Evolutionary conservation across 2,113 vertebrate genomes (phyloP), one percentile per base, ranked within the genome.

Genomic region (Hoplias malabaricus): DNA sequence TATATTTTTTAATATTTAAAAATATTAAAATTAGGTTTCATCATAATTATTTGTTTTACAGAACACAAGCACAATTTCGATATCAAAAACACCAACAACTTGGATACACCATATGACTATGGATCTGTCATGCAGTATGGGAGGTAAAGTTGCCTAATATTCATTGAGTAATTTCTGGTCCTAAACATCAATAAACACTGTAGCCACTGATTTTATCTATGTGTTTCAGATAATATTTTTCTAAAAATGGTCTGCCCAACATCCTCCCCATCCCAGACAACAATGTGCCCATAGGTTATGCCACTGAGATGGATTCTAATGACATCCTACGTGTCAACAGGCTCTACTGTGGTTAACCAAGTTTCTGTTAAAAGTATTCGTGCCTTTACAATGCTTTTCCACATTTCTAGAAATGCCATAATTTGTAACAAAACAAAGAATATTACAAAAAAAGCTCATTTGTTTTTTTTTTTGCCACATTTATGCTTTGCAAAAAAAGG

Each of bases 111-210:
- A 11, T 92, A 93, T 23, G 90, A 93, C 83, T 92, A 92, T 83
- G 76, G 38, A 79, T 92, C 91, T 43, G 84, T 92, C 43, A 92
- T 92, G 90, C 90, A 92, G 54, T 92, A 92, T 75, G 61, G 31
- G 43, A 90, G 87, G 91, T 83, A 75, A 80, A 68, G 62, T 40
- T 25, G 4, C 19, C n/a, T n/a, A n/a, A n/a, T n/a, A n/a, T n/a
- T 0, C 5, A 42, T 12, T 43, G 0, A 5, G 2, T 38, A 12
- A 42, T 6, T n/a, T 33, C 53, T 67, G 29, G 1, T 29, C 23
- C 12, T 21, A n/a, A 14, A 16, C 19, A 31, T 7, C 19, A 2
- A n/a, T 2, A 2, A 2, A 16, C 1, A n/a, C 11, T 14, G 3
- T 25, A 14, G 33, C 27, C 25, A 16, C 7, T 53, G 19, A 13